Evolutionary conservation across 1,140 invertebrate genomes (phyloP), one percentile per base, ranked within the genome.

Genomic region (Dendroctonus valens): DNA sequence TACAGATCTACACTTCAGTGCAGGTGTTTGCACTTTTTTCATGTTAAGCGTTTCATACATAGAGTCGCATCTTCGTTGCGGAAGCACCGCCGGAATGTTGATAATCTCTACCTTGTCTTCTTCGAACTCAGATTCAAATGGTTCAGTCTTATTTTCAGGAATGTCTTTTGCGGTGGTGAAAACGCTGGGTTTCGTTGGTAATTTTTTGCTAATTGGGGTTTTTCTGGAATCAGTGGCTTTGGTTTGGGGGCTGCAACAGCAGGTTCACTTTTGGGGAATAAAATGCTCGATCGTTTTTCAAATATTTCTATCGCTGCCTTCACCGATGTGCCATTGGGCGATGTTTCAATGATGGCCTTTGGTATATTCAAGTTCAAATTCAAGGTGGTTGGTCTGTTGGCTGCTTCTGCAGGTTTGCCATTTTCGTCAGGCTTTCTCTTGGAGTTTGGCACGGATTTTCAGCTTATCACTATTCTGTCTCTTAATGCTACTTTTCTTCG

Each of bases 301-400:
- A 82, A 82, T 52, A 80, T 81, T 49, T 79, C 75, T 37, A 82
- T 82, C 11, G 79, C 77, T 0, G 75, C 76, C 42, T 77, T 75
- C 15, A 81, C 80, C 8, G 67, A 76, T 2, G 59, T 59, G n/a
- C 49, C 63, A 49, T 55, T 66, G n/a, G 55, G 59, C 41, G 40
- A 62, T 49, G 46, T 64, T 60, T 64, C 57, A 11, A 62, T 51
- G 38, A 49, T 62, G 11, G 60, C 50, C 37, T 54, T 63, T 11
- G 46, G 39, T 37, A 65, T 51, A 50, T 69, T 66, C 26, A 26
- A 26, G 53, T 57, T 60, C 41, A 62, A 50, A 48, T n/a, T 62
- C 49, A 65, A 57, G n/a, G 61, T 59, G n/a, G 51, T 59, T 46
- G 61, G 52, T 55, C 61, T 57, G n/a, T 9, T 14, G 40, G 41